These are phyloP conservation scores for Thomomys bottae DNA, from an alignment of 2,113 vertebrate genomes.

Conservation along the genomic window DNA sequence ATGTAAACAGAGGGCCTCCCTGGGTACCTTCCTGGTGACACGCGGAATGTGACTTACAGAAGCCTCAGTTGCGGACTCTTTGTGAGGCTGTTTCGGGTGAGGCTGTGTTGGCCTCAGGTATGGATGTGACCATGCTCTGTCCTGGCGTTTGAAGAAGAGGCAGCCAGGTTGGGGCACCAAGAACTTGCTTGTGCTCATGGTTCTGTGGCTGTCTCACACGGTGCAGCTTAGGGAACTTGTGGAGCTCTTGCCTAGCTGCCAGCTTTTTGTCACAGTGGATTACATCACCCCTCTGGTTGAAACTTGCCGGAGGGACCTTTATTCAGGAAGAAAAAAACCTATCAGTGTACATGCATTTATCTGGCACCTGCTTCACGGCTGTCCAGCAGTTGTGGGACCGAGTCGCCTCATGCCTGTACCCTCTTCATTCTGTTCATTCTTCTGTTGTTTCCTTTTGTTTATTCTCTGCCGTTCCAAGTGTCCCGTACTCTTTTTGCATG, in stretches of 20 bases:
- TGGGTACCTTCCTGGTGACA: not conserved
- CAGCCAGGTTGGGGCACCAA: not conserved
- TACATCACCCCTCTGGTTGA: not conserved
- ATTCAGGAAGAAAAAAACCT: fast-evolving
- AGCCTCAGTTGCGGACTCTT: not conserved
- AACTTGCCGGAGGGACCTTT: not conserved
- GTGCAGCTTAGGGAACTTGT: not conserved
- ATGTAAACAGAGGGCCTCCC: not conserved
- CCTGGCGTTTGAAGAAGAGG: not conserved
- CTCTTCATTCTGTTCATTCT: too few relatives aligned
- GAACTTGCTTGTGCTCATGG: not conserved
- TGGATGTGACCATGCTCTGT: not conserved
- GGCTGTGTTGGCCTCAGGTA: not conserved
- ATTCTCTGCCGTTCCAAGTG: too few relatives aligned
- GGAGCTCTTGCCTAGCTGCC: not conserved
- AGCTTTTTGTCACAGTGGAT: not conserved
- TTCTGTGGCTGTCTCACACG: not conserved
- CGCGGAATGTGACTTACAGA: not conserved
- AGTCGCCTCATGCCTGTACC: not conserved
- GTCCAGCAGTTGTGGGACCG: fast-evolving
- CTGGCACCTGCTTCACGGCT: not conserved
- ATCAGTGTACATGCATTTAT: fast-evolving
- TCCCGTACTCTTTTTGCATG: not conserved
- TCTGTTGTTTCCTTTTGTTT: too few relatives aligned
- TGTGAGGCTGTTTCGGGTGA: not conserved